Evolutionary conservation across 2,888 invertebrate species (phyloP).

Genomic region (Cancer borealis): DNA sequence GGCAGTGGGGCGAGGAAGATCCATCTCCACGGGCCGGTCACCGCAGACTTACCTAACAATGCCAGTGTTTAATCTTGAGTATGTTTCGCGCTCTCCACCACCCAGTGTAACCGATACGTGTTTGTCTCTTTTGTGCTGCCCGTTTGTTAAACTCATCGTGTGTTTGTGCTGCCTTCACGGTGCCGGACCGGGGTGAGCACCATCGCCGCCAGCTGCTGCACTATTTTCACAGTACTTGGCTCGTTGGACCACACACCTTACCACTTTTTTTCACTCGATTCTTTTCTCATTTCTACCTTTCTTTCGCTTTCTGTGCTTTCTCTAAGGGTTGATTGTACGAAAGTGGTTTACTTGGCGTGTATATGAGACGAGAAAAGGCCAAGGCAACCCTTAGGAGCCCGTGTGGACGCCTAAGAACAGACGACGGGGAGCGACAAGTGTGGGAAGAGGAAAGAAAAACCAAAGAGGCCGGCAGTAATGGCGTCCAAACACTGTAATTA

Average conservation of each 20-base stretch:
- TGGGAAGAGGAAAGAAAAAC: slow-evolving; percentile 44
- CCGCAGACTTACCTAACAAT: slow-evolving; percentile 56
- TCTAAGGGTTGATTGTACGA: neutral
- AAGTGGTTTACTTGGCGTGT: neutral
- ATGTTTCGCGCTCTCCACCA: slow-evolving; percentile 66
- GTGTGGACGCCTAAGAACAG: neutral
- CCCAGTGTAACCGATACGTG: slow-evolving; percentile 69
- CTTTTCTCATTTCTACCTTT: slow-evolving; percentile 9
- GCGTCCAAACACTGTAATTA: slow-evolving; percentile 62
- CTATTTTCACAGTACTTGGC: slow-evolving; percentile 65
- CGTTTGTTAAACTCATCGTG: slow-evolving; percentile 68
- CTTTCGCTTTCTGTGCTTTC: slow-evolving; percentile 22
- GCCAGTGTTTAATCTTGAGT: slow-evolving; percentile 66
- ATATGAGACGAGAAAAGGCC: neutral
- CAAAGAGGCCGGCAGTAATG: slow-evolving; percentile 48
- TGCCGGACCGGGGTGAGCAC: slow-evolving; percentile 47
- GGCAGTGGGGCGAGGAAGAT: slow-evolving; percentile 9
- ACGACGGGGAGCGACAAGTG: slow-evolving; percentile 7
- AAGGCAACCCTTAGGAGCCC: neutral
- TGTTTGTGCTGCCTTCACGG: slow-evolving; percentile 68
- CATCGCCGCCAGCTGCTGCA: slow-evolving; percentile 21
- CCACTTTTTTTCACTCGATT: slow-evolving; percentile 14
- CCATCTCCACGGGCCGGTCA: slow-evolving; percentile 51
- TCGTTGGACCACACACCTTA: slow-evolving; percentile 44
- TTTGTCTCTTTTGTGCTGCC: slow-evolving; percentile 68